Evolutionary conservation across 2,888 invertebrate genomes (phyloP), one percentile per base, ranked within the genome.

Genomic region (Papilio demoleus): DNA sequence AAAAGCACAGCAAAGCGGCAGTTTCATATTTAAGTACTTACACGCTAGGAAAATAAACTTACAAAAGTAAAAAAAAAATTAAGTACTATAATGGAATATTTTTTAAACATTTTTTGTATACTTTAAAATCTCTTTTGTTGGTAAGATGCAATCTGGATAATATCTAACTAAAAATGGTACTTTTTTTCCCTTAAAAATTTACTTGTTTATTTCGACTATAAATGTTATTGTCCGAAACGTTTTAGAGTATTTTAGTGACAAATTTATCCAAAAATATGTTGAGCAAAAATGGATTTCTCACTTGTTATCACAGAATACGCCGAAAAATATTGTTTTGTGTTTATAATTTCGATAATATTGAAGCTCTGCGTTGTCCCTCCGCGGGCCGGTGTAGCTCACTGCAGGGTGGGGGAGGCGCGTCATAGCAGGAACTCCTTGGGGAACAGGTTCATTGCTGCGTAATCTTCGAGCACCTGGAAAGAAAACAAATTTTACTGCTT

Each of bases 391-490:
- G 42, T 5, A 6, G 17, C 31, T 3, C 31, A 42, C 42, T 65
- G 50, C n/a, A 58, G 65, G 67, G 68, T 71, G 53, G 69, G 67
- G 70, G 71, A 70, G 67, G 36, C 69, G 68, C 78, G 81, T 94
- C 92, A 95, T 82, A 94, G 91, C 34, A 94, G 85, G 74, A 96
- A 90, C 65, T 95, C 95, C 81, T 93, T 94, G 2, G 98, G 98
- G 86, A 97, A 97, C 71, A 98, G 93, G 78, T 96, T 95, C 95
- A 97, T 96, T 53, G 93, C 89, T 61, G 96, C 94, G 80, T 96
- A 97, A 88, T 98, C 97, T 75, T 96, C 94, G 31, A 98, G 88
- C 68, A 98, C 95, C 95, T 96, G 90, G 3, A 47, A 86, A 81
- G 1, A 1, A 60, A 11, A 19, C 19, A 36, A 64, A 12, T 50